Evolutionary conservation across 1,140 invertebrate species (phyloP).

Genomic region (Rhynchophorus ferrugineus): DNA sequence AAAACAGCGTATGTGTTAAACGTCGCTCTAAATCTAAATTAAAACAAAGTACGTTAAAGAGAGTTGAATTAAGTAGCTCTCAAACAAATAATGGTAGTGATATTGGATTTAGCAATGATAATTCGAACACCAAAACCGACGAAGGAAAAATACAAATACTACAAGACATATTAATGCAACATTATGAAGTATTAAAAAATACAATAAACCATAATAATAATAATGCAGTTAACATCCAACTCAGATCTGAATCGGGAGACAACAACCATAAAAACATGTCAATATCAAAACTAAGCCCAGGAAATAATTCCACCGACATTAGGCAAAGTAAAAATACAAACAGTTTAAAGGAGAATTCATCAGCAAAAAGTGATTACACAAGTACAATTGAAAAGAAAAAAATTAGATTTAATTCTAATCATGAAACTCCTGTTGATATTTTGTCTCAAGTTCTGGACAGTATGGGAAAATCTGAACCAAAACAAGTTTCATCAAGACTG

Average conservation of each 20-base stretch:
- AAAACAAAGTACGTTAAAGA: not conserved
- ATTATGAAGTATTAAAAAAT: not conserved
- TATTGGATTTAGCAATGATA: not conserved
- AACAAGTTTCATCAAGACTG: not conserved
- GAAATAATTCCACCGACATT: not conserved
- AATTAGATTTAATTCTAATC: not conserved
- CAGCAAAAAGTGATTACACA: not conserved
- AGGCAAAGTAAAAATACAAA: not conserved
- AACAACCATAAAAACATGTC: too few species aligned
- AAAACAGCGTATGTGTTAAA: too few species aligned
- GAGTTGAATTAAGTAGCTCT: not conserved
- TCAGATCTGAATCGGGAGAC: not conserved
- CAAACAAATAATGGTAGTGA: not conserved
- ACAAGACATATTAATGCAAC: constrained; percentile 11
- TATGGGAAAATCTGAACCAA: constrained; percentile 5
- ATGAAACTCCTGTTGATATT: constrained; percentile 5
- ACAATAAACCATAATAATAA: too few species aligned
- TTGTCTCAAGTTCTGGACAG: constrained; percentile 10
- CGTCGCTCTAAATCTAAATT: too few species aligned
- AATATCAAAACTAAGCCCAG: too few species aligned
- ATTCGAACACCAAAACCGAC: not conserved
- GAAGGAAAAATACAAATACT: constrained; percentile 11
- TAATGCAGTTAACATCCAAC: not conserved
- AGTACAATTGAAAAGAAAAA: not conserved
- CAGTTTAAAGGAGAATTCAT: not conserved